These are phyloP conservation scores for Melipona beecheii DNA, from an alignment of 2,888 invertebrate species.

Conservation along the genomic window DNA sequence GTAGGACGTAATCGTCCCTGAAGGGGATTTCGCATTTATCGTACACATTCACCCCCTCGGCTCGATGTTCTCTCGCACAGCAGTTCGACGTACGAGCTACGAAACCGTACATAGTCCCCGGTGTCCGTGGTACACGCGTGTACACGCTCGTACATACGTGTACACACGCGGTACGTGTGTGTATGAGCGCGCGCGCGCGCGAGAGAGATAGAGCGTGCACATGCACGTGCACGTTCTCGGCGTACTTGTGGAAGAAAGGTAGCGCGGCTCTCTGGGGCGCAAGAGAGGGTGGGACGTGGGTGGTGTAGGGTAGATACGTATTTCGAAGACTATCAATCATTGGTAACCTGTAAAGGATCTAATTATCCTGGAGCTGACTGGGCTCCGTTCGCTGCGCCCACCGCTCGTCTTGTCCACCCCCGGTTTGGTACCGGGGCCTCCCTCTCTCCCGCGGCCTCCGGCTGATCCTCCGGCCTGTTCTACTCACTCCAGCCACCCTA, in stretches of 20 bases:
- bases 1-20: conserved; percentile 74
- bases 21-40: conserved; percentile 74
- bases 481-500: conserved; percentile 53
- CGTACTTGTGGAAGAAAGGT: conserved; percentile 60
- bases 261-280: conserved; percentile 17
- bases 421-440: conserved; percentile 55
- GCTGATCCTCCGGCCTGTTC: conserved; percentile 53
- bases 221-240: conserved; percentile 1
- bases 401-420: conserved; percentile 73
- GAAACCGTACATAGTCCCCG: conserved; percentile 43
- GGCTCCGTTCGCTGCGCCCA: conserved; percentile 73
- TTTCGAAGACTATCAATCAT: conserved; percentile 76
- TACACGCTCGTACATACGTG: conserved; percentile 5
- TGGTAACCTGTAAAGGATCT: conserved; percentile 76
- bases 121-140: conserved; percentile 25
- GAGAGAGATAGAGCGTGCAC: background rate
- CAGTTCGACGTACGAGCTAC: conserved; percentile 61
- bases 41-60: conserved; percentile 60
- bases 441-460: conserved; percentile 27
- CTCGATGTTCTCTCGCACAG: conserved; percentile 35
- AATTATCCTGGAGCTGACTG: conserved; percentile 76
- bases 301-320: conserved; percentile 64
- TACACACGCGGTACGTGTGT: conserved; percentile 6
- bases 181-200: no score
- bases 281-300: conserved; percentile 11